Base-by-base conservation (phyloP, 2,888 invertebrate species). In the Cremastinae sp. region DNA sequence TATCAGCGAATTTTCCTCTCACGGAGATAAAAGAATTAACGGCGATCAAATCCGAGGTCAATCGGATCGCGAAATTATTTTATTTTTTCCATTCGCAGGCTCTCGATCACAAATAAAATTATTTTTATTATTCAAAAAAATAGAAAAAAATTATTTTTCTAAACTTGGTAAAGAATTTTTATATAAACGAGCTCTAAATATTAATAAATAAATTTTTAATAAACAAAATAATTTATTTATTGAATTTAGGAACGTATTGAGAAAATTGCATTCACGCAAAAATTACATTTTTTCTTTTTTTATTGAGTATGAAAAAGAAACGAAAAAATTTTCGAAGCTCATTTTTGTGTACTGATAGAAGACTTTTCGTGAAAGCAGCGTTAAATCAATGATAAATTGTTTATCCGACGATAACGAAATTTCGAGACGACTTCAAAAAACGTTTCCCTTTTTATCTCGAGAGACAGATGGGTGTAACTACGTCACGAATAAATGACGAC, bases 1-100 rank as follows among this genome's bases (percentile, higher is more conserved):
- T 10, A 59, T 64, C 45, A 14, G 20, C n/a, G 53, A 64, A 28
- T 45, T 64, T 69, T 56, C 62, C 43, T 49, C 39, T 66, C 18
- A 14, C 14, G n/a, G 18, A 41, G 45, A 55, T 66, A 35, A 55
- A 22, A 55, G 18, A 43, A 7, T 43, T 20, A 35, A 16, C 41
- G 14, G 45, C 35, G 55, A n/a, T 66, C 35, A 55, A 4, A 9
- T 12, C 28, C 51, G 45, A 66, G 65, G 65, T 35, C 45, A 43
- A 55, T 28, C n/a, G 18, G n/a, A 66, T 7, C n/a, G n/a, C 28
- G 16, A 35, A 35, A 55, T 66, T 35, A 7, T 55, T 55, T 35
- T 10, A n/a, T 35, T 28, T 62, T 62, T 37, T 14, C 35, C 12
- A 18, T 62, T 41, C 49, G 47, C 37, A 18, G 28, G 12, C n/a